Conservation (phyloP, 1,140 invertebrate species). For the Zaprionus lachaisei region DNA sequence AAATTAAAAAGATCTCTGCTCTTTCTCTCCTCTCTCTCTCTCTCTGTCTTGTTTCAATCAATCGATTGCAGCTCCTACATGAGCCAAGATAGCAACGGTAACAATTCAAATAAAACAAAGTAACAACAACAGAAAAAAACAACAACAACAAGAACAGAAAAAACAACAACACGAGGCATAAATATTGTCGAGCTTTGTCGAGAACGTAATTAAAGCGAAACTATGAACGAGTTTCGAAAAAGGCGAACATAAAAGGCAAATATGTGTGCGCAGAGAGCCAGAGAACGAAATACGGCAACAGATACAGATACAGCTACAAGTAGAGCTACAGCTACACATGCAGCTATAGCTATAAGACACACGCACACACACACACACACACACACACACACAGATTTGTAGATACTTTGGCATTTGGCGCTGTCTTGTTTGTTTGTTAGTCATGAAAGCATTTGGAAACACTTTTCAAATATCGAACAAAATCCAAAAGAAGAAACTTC, state of each 20-base stretch:
- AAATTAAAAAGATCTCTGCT: slow-evolving; percentile 19
- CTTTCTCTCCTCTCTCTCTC: slow-evolving; percentile 5
- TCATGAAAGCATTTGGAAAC: slow-evolving; percentile 44
- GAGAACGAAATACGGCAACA: slow-evolving; percentile 17
- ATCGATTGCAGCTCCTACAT: slow-evolving; percentile 51
- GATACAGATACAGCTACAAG: slow-evolving; percentile 17
- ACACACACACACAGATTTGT: slow-evolving; percentile 26
- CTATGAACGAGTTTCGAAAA: slow-evolving; percentile 67
- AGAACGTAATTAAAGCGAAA: slow-evolving; percentile 69
- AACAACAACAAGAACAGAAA: slow-evolving; percentile 21
- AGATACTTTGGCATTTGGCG: slow-evolving; percentile 41
- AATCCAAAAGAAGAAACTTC: slow-evolving; percentile 54
- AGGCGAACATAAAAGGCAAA: slow-evolving; percentile 58
- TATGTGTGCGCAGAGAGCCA: slow-evolving; percentile 52
- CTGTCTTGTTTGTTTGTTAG: slow-evolving; percentile 39
- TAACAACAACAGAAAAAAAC: slow-evolving; percentile 18
- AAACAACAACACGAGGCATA: slow-evolving; percentile 22
- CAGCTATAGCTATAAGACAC: slow-evolving; percentile 9
- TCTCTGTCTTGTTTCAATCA: background rate
- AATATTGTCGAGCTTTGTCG: slow-evolving; percentile 33
- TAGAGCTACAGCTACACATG: slow-evolving; percentile 30
- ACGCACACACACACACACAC: background rate
- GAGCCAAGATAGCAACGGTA: slow-evolving; percentile 29
- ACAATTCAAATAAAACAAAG: slow-evolving; percentile 16
- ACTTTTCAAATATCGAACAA: slow-evolving; percentile 28